Evolutionary conservation across 1,140 invertebrate genomes (phyloP).

Genomic region (Temnothorax longispinosus): DNA sequence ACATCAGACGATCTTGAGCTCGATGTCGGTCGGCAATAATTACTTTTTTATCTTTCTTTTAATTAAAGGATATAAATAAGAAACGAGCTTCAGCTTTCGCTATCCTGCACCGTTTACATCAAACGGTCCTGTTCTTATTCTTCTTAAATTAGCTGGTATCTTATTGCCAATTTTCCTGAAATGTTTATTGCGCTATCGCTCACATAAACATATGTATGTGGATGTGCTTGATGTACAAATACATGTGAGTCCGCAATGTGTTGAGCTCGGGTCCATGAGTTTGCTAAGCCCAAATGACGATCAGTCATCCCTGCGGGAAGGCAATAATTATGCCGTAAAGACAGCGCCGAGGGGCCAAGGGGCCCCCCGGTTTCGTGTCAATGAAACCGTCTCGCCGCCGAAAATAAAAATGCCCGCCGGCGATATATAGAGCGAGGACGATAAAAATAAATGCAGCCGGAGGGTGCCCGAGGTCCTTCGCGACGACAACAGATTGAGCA

Average conservation of each 20-base stretch:
- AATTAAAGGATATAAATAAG: background rate
- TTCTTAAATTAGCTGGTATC: background rate
- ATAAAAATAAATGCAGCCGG: conserved; percentile 70
- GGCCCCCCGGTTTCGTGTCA: conserved; percentile 51
- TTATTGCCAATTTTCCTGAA: background rate
- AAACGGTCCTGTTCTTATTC: background rate
- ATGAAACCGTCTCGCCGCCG: conserved; percentile 63
- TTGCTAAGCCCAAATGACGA: background rate
- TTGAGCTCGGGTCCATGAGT: background rate
- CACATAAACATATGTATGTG: background rate
- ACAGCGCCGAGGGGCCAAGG: conserved; percentile 13
- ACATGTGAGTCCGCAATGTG: no score
- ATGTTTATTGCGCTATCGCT: background rate
- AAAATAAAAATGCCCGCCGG: conserved; percentile 66
- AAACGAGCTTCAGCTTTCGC: background rate
- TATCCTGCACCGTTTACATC: background rate
- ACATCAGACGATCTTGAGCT: background rate
- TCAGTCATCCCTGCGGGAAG: background rate
- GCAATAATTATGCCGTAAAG: conserved; percentile 66
- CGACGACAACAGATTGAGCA: conserved; percentile 65
- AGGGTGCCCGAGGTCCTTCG: conserved; percentile 53
- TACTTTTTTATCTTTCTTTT: background rate
- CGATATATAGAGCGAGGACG: conserved; percentile 62
- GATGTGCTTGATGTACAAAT: background rate
- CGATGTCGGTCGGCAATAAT: conserved; percentile 22